Percentiles rank a stretch among this genome's conserved stretches.
Conservation (phyloP, 2,888 invertebrate species). For the Carabus problematicus region DNA sequence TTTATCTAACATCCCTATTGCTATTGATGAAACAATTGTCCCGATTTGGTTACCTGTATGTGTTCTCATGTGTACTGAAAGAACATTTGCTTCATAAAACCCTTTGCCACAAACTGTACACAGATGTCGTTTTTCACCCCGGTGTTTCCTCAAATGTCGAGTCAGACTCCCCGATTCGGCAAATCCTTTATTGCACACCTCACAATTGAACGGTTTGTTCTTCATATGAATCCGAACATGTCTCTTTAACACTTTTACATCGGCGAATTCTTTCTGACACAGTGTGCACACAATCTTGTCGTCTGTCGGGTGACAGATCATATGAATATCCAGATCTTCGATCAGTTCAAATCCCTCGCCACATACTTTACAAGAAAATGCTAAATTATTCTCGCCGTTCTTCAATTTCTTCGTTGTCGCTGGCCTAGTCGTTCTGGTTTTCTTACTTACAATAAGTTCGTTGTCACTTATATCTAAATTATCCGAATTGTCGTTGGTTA, state of each 20-base stretch:
- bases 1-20: too few relatives aligned
- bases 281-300: conserved; percentile 50
- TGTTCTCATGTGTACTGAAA: conserved; percentile 53
- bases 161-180: conserved; percentile 54
- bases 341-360: conserved; percentile 50
- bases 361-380: conserved; percentile 49
- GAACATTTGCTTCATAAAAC: conserved; percentile 55
- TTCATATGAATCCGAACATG: conserved; percentile 53
- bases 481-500: conserved; percentile 32
- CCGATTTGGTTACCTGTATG: conserved; percentile 49
- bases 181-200: conserved; percentile 51
- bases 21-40: background rate
- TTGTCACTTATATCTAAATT: conserved; percentile 23
- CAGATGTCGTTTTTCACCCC: conserved; percentile 54
- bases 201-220: conserved; percentile 53
- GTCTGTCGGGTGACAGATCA: conserved; percentile 51
- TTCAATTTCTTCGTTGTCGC: conserved; percentile 29
- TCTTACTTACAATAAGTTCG: conserved; percentile 32
- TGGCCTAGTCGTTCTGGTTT: conserved; percentile 31
- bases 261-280: conserved; percentile 52
- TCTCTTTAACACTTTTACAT: conserved; percentile 52
- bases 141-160: conserved; percentile 53
- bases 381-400: conserved; percentile 28
- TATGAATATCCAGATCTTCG: conserved; percentile 51
- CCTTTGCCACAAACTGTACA: conserved; percentile 54